These are phyloP conservation scores for Caligus rogercresseyi DNA, from an alignment of 1,140 invertebrate species.

Conservation along the genomic window DNA sequence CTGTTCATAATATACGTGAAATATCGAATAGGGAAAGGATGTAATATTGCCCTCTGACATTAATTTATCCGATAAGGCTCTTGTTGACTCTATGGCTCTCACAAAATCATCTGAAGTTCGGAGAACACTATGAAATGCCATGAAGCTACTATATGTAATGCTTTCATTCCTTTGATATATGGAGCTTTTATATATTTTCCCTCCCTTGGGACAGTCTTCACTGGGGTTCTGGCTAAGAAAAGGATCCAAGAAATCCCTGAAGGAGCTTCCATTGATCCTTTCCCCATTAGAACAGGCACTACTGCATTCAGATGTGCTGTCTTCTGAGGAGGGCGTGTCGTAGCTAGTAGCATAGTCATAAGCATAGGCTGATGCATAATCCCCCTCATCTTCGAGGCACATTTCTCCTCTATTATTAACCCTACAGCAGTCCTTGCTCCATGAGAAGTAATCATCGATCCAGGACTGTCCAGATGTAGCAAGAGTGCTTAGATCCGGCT, in stretches of 20 bases:
- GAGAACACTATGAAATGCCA: background rate
- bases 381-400: background rate
- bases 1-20: slow-evolving; percentile 10
- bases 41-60: background rate
- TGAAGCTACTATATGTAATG: background rate
- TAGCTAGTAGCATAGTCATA: background rate
- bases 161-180: background rate
- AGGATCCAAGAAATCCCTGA: background rate
- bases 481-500: slow-evolving; percentile 47
- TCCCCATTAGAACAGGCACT: background rate
- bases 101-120: background rate
- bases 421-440: slow-evolving; percentile 31
- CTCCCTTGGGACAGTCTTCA: background rate
- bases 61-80: background rate
- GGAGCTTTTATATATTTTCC: background rate
- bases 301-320: too few species aligned
- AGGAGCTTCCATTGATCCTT: background rate
- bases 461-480: slow-evolving; percentile 56
- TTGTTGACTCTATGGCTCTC: background rate
- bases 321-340: background rate
- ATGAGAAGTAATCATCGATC: slow-evolving; percentile 80
- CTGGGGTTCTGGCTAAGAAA: background rate
- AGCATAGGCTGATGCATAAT: background rate
- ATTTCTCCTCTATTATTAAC: background rate
- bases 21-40: slow-evolving; percentile 7